Conservation (phyloP, 2,113 vertebrate species). For the Theristicus caerulescens region DNA sequence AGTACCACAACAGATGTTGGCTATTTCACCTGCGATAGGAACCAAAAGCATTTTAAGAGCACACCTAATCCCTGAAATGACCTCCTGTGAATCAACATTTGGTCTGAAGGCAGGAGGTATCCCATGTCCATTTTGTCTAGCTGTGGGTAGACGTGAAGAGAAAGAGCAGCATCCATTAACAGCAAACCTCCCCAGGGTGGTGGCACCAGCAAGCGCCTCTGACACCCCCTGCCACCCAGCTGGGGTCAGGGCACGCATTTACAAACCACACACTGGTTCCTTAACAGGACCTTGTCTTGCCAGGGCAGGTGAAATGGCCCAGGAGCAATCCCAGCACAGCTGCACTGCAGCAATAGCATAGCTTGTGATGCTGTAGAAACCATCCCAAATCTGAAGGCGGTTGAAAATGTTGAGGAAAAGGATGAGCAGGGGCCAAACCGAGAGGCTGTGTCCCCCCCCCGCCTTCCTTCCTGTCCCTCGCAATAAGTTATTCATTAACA, state of each 20-base stretch:
- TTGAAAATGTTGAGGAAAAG: background rate
- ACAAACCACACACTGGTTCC: background rate
- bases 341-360: background rate
- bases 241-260: accelerated
- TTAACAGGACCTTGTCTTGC: background rate
- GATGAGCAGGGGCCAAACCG: background rate
- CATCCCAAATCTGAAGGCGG: background rate
- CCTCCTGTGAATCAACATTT: background rate
- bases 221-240: accelerated
- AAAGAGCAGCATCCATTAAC: background rate
- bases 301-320: background rate
- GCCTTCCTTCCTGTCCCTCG: slow-evolving; percentile 34
- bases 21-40: accelerated
- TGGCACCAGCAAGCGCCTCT: background rate
- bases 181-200: background rate
- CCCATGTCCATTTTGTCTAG: background rate
- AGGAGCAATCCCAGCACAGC: background rate
- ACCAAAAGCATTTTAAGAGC: background rate
- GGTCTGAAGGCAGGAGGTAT: background rate
- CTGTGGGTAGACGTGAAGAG: background rate
- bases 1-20: background rate
- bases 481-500: slow-evolving; percentile 41
- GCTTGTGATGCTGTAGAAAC: background rate
- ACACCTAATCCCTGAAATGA: background rate
- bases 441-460: background rate